Conservation (phyloP, 92 coral and sea anemone genomes). For the Diadumene lineata region DNA sequence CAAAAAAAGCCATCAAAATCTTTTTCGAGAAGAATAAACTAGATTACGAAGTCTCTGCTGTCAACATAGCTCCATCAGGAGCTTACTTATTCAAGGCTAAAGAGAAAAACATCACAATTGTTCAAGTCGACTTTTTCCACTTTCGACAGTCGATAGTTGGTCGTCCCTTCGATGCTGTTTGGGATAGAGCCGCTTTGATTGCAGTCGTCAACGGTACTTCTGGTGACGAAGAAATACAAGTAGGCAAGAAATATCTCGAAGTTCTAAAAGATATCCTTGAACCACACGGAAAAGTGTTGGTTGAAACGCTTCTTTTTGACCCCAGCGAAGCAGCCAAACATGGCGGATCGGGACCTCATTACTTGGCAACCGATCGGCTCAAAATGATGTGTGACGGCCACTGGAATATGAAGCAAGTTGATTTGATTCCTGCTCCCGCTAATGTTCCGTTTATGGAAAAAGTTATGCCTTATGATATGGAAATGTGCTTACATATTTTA, state of each 20-base stretch:
- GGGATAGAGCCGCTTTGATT: conserved; percentile 60
- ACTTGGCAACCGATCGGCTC: conserved; percentile 14
- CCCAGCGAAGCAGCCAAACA: not conserved
- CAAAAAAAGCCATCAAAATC: conserved; percentile 34
- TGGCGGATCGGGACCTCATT: conserved; percentile 22
- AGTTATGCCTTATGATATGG: not conserved
- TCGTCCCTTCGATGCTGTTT: conserved; percentile 44
- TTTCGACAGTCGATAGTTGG: conserved; percentile 49
- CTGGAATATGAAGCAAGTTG: conserved; percentile 10
- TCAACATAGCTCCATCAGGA: conserved; percentile 64
- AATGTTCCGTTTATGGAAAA: not conserved
- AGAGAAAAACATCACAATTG: conserved; percentile 53
- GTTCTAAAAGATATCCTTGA: conserved; percentile 30
- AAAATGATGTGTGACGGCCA: conserved; percentile 14
- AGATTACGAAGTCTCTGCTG: conserved; percentile 45
- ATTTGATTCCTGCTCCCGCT: not conserved
- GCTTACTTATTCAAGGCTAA: conserved; percentile 64
- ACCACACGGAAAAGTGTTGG: conserved; percentile 33
- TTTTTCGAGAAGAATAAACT: conserved; percentile 49
- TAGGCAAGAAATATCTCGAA: conserved; percentile 38
- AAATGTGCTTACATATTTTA: conserved; percentile 4
- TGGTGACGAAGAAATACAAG: conserved; percentile 14
- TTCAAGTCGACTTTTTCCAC: conserved; percentile 32
- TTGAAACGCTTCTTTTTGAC: conserved; percentile 44
- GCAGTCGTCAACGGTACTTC: conserved; percentile 20